Base-by-base conservation (phyloP, 2,113 vertebrate species). In the Phocoena phocoena region DNA sequence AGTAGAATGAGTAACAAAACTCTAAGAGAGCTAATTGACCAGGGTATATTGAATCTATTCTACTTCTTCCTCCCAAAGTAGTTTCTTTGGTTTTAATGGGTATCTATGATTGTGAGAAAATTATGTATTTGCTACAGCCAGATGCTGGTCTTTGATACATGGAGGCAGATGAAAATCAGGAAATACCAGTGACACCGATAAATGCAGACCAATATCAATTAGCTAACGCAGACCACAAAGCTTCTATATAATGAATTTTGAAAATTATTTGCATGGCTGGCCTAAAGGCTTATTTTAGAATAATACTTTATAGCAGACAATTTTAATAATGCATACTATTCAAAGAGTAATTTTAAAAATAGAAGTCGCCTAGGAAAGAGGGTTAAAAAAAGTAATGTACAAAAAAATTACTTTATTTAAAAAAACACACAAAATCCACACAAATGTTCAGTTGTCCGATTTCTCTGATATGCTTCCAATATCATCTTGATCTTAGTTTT, bases 391-490 rank as follows among this genome's bases (percentile, higher is more conserved):
- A 70, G 36, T 44, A 90, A 71, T 74, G 31, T 20, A 77, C 31
- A 94, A 92, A 74, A 76, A 77, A 91, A n/a, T n/a, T 91, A 91
- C 38, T 94, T 77, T 74, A 84, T 58, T 81, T 88, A 94, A 80
- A 71, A 73, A 85, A 82, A 89, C 31, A 73, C 8, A 84, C 11
- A 60, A 87, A 73, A 85, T 76, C 84, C 31, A 73, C 8, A 84
- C 11, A 60, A 87, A 47, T 41, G 60, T 68, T 86, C 81, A 87
- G 58, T 74, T 94, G 21, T 67, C 41, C 90, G 21, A 84, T 79
- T 91, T 93, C 23, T 41, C 74, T 80, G 71, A 18, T 65, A 82
- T 87, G 70, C 26, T 94, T 94, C 77, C 41, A 84, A 33, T 80
- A 79, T 93, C 15, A 84, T 80, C 44, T 89, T 70, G 44, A 92